Percentiles rank a stretch among this genome's conserved stretches.
phyloP scores from a whole-genome alignment of 2,888 invertebrate species.

The Leptogaster cylindrica region DNA sequence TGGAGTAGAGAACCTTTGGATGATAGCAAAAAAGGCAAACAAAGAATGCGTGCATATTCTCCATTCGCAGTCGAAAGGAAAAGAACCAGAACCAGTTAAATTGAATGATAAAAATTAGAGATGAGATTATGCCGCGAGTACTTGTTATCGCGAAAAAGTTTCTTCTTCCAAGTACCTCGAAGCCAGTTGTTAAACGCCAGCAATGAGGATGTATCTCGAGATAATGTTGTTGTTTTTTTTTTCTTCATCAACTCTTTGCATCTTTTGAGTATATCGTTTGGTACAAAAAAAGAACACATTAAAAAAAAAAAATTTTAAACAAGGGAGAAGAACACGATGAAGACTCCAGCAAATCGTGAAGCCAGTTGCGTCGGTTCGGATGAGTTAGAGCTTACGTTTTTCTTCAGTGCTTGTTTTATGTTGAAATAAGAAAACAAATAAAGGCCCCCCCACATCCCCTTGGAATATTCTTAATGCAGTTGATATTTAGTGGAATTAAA shows the following conservation, averaged over 20 bases:
- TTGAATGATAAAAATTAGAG: slow-evolving; percentile 38
- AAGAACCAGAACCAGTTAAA: slow-evolving; percentile 26
- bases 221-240: slow-evolving; percentile 11
- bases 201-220: slow-evolving; percentile 18
- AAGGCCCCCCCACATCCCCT: slow-evolving; percentile 17
- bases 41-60: background rate
- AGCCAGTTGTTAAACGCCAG: slow-evolving; percentile 33
- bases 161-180: slow-evolving; percentile 21
- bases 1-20: too few relatives aligned
- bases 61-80: background rate
- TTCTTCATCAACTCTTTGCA: background rate
- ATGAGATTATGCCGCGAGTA: slow-evolving; percentile 31
- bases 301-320: background rate
- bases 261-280: slow-evolving; percentile 2
- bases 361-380: slow-evolving; percentile 23
- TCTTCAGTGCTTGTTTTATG: slow-evolving; percentile 30
- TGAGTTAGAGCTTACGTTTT: slow-evolving; percentile 18
- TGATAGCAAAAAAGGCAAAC: too few relatives aligned
- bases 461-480: slow-evolving; percentile 14
- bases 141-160: slow-evolving; percentile 25
- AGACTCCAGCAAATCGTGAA: slow-evolving; percentile 18
- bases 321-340: slow-evolving; percentile 13
- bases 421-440: slow-evolving; percentile 1
- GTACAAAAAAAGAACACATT: background rate
- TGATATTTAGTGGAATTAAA: slow-evolving; percentile 24